These are phyloP conservation scores for Lagodon rhomboides DNA, from an alignment of 2,797 vertebrate genomes.

Conservation along the genomic window DNA sequence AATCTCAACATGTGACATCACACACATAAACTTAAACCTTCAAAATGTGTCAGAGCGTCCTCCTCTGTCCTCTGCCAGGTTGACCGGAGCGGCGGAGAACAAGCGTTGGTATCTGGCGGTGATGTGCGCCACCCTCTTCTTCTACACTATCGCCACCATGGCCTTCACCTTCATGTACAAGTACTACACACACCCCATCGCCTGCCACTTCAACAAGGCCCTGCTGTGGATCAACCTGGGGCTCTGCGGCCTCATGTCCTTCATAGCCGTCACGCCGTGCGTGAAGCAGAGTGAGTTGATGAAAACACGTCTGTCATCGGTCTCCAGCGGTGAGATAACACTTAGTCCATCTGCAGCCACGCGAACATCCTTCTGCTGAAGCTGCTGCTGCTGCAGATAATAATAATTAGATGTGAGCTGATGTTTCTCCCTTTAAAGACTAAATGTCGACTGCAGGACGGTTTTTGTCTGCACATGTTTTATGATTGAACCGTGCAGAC, in stretches of 20 bases:
- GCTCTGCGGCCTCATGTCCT: slow-evolving; percentile 92
- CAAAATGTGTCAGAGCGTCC: neutral
- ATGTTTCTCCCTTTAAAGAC: slow-evolving; percentile 42
- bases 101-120: slow-evolving; percentile 93
- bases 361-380: slow-evolving; percentile 50
- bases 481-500: slow-evolving; percentile 20
- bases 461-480: slow-evolving; percentile 57
- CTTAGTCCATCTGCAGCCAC: slow-evolving; percentile 42
- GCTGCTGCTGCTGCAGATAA: slow-evolving; percentile 41
- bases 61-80: slow-evolving; percentile 78
- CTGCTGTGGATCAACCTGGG: slow-evolving; percentile 90
- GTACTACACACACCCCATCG: slow-evolving; percentile 92
- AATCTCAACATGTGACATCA: no score
- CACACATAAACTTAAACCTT: no score
- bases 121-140: slow-evolving; percentile 88
- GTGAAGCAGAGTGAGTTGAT: slow-evolving; percentile 92
- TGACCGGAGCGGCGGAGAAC: slow-evolving; percentile 90
- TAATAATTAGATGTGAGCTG: slow-evolving; percentile 65
- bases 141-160: slow-evolving; percentile 89
- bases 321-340: slow-evolving; percentile 45
- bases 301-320: slow-evolving; percentile 46
- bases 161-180: slow-evolving; percentile 92
- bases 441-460: neutral
- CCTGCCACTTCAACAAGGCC: slow-evolving; percentile 92
- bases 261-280: slow-evolving; percentile 92